Base-by-base conservation (phyloP, 2,888 invertebrate genomes). In the Melinaea marsaeus region DNA sequence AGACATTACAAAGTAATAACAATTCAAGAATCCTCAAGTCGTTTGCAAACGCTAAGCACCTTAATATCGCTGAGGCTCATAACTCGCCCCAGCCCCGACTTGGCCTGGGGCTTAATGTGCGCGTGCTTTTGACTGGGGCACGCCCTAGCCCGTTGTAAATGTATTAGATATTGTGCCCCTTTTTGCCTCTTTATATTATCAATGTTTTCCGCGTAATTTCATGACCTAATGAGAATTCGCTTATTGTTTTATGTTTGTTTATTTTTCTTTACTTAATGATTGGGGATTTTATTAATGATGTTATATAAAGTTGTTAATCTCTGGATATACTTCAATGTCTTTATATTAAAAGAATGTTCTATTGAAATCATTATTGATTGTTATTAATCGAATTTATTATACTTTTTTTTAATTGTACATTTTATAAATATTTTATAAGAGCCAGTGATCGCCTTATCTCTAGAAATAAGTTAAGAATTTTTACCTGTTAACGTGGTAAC, bases 41-140 rank as follows among this genome's bases (percentile, higher is more conserved):
- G 11, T 51, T 51, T 32, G 22, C 7, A 11, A 9, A 48, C 4
- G 37, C 37, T 37, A 22, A 51, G 32, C 9, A 51, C 32, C 11
- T 51, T 51, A 59, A 54, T 65, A 65, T 73, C 68, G 69, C 57
- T 7, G 7, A 58, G 33, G 68, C 65, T 73, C 47, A 3, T 74
- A 34, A 63, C 74, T 79, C 73, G 62, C n/a, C 55, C 73, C 77
- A 62, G 35, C 61, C 63, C 55, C 62, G 69, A 72, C 70, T 74
- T 72, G 72, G 78, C 73, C 66, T 68, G 72, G 62, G 68, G 71
- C 74, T 74, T 84, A 86, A 86, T 85, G 85, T 83, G 74, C 78
- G 83, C 83, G 83, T 88, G 88, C 78, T 79, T 79, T 74, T 85
- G 88, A 88, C 86, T 82, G 80, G 76, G 80, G 75, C 83, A 79